A percentile compares a stretch with the other conserved stretches of the same genome.
Conservation (phyloP, 2,113 vertebrate species). For the Thomomys bottae region DNA sequence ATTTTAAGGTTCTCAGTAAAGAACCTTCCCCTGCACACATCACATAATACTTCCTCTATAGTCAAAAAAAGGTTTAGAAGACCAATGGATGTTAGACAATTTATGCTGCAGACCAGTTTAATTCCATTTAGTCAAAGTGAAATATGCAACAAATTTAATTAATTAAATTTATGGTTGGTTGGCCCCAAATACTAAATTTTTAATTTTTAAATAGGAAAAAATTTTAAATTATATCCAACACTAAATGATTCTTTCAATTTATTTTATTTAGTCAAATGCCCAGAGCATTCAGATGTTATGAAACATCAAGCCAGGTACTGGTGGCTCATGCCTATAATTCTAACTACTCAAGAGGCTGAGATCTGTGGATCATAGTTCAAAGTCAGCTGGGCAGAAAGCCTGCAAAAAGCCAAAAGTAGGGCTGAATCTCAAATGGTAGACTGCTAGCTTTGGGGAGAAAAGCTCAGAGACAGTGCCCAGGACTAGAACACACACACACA, state of each 20-base stretch:
- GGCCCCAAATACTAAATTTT: constrained; percentile 46
- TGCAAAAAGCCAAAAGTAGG: too few species aligned
- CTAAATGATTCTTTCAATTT: constrained; percentile 48
- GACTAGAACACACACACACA: too few species aligned
- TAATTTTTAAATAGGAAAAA: constrained; percentile 44
- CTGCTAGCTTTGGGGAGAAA: too few species aligned
- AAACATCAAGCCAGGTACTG: background rate
- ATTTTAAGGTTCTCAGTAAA: background rate
- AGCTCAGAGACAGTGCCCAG: too few species aligned
- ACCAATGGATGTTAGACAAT: background rate
- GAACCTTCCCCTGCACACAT: constrained; percentile 26
- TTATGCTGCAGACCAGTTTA: constrained; percentile 32
- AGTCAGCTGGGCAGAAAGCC: too few species aligned
- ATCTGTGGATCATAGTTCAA: too few species aligned
- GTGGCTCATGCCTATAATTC: too few species aligned
- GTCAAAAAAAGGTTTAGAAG: constrained; percentile 1
- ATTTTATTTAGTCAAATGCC: constrained; percentile 37
- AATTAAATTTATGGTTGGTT: constrained; percentile 34
- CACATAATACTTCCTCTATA: background rate
- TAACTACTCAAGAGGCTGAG: too few species aligned
- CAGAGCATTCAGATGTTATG: background rate
- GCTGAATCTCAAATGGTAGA: too few species aligned
- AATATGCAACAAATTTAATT: constrained; percentile 45
- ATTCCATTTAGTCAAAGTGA: constrained; percentile 54
- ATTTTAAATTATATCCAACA: constrained; percentile 37